Evolutionary conservation across 2,113 vertebrate species (phyloP), one percentile per base, ranked within the genome.

Genomic region (Zosterops lateralis): DNA sequence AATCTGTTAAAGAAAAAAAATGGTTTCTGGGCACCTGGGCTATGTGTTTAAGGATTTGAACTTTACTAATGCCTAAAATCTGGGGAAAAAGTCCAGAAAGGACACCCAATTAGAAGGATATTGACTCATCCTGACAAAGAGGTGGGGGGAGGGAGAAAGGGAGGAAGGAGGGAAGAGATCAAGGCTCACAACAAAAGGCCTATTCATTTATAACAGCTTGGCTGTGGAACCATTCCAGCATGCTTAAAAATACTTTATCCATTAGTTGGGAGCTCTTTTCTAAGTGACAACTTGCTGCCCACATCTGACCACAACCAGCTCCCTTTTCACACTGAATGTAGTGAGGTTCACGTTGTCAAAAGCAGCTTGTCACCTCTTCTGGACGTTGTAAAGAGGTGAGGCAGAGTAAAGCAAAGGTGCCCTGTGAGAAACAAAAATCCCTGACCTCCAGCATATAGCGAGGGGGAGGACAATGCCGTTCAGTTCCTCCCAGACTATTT

Each of bases 131-230:
- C 51, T 93, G 36, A 94, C 64, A 91, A 95, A 83, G 74, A 60
- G 26, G 29, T 34, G 40, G 61, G 67, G 74, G 74, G 15, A 57
- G 57, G 67, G 81, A 92, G 91, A 84, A 87, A 94, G 90, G 58
- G 84, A 95, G 90, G 95, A 96, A 90, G 92, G 90, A 96, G 92
- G 90, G 93, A 93, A 88, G 68, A 94, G 91, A 96, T 95, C 90
- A 95, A 95, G 94, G 82, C 85, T 92, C 66, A 86, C 87, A 95
- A 96, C 95, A 96, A 97, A 96, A 93, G 70, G 80, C 44, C 95
- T 84, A 93, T 97, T 97, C 93, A 94, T 93, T 94, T 94, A 44
- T 95, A 95, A 92, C 87, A 92, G 83, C 90, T 96, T 95, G 85
- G 83, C 95, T 95, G 71, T 96, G 95, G 95, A 97, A 78, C 50